phyloP scores from a whole-genome alignment of 2,888 invertebrate species.

The Ophion obscuratus region DNA sequence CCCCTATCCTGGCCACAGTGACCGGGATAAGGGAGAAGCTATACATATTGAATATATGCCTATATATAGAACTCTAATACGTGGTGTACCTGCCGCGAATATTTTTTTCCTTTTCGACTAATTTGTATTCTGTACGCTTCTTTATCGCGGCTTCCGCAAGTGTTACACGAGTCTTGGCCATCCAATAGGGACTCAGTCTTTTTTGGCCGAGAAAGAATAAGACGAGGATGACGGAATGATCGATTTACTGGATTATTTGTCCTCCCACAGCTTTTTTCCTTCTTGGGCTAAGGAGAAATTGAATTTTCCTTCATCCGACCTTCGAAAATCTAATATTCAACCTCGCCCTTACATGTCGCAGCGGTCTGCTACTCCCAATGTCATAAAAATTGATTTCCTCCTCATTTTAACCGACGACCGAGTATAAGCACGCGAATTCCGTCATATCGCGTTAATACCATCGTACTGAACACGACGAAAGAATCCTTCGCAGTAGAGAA shows the following conservation, averaged over 20 bases:
- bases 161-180: not conserved
- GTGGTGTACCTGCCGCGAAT: not conserved
- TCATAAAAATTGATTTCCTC: conserved; percentile 44
- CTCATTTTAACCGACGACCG: conserved; percentile 14
- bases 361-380: not conserved
- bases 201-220: not conserved
- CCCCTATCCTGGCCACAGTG: too few relatives aligned
- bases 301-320: conserved; percentile 15
- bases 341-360: conserved; percentile 7
- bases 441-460: conserved; percentile 38
- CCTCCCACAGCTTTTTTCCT: not conserved
- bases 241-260: conserved; percentile 12
- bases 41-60: too few relatives aligned
- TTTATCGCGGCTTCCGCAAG: not conserved
- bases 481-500: not conserved
- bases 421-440: conserved; percentile 19
- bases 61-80: too few relatives aligned
- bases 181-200: not conserved
- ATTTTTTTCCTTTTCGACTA: not conserved
- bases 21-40: too few relatives aligned
- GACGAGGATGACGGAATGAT: not conserved
- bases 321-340: conserved; percentile 19
- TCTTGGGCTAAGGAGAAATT: not conserved
- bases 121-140: not conserved
- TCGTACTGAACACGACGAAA: not conserved